Base-by-base conservation (phyloP, 2,888 invertebrate genomes). In the Aleiodes leptofemur region DNA sequence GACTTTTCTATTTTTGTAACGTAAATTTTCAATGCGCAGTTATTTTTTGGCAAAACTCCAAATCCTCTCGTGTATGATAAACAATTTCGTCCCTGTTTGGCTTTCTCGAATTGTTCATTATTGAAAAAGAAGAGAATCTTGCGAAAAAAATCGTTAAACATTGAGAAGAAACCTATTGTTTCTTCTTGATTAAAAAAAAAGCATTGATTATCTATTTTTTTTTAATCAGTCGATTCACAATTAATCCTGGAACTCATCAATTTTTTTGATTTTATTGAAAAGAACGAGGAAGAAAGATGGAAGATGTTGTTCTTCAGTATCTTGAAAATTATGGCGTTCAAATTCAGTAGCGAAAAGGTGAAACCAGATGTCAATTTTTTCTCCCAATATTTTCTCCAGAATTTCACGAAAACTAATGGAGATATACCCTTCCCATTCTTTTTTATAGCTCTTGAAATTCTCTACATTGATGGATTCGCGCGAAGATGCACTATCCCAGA, bases 1-100 rank as follows among this genome's bases (percentile, higher is more conserved):
- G 80, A 80, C 77, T 78, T 79, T 78, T 86, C 87, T 89, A 89
- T 89, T 89, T 86, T 86, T 77, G 86, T 77, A 50, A 82, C 77
- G 78, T 14, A 83, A 87, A 83, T 85, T 85, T 83, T 86, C 9
- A 43, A 87, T 84, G 87, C 88, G 89, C 86, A 89, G 88, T 88
- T 88, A 88, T 82, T 81, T 83, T 85, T 68, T 89, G 89, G 89
- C 85, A 81, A 55, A 53, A 72, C 74, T 87, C 89, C 89, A 89
- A 86, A 74, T 73, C 83, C 71, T 73, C 70, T 53, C 66, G 61
- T 69, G 75, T 68, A 74, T 76, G 23, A 85, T 85, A 87, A 87
- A 86, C 86, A 84, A 68, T 87, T 86, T 83, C 82, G 78, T 81
- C 85, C 85, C 81, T 82, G 80, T 86, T 84, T 82, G 84, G 83